phyloP scores from a whole-genome alignment of 1,140 invertebrate genomes.

The Bombus sibiricus region DNA sequence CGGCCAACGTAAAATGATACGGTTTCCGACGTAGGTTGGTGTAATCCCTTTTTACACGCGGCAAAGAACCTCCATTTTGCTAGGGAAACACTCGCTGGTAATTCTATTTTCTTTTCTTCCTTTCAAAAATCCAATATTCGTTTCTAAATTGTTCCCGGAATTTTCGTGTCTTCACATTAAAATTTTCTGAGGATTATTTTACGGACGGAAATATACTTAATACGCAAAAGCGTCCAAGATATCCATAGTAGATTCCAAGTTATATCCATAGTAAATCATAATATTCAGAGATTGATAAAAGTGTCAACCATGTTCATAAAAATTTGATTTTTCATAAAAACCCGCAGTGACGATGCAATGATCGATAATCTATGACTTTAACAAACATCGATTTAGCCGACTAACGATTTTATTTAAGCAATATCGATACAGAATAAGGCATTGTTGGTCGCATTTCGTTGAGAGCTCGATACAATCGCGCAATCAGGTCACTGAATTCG shows the following conservation, averaged over 20 bases:
- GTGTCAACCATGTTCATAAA: too few relatives aligned
- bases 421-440: not conserved
- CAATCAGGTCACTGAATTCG: constrained; percentile 30
- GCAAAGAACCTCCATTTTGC: not conserved
- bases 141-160: not conserved
- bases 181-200: too few relatives aligned
- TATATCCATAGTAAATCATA: not conserved
- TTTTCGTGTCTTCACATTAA: not conserved
- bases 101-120: too few relatives aligned
- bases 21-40: not conserved
- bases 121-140: too few relatives aligned
- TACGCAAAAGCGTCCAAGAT: too few relatives aligned
- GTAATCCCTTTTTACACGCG: constrained; percentile 15
- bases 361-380: not conserved
- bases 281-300: not conserved
- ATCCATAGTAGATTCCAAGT: too few relatives aligned
- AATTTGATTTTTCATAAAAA: not conserved
- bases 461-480: constrained; percentile 27
- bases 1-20: constrained; percentile 26
- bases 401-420: not conserved
- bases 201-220: too few relatives aligned
- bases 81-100: not conserved
- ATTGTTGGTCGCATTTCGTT: not conserved
- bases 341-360: too few relatives aligned
- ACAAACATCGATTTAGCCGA: not conserved